A percentile compares a stretch with the other conserved stretches of the same genome.
These are phyloP conservation scores for Cryptus viduatorius DNA, from an alignment of 2,888 invertebrate genomes.

Conservation along the genomic window DNA sequence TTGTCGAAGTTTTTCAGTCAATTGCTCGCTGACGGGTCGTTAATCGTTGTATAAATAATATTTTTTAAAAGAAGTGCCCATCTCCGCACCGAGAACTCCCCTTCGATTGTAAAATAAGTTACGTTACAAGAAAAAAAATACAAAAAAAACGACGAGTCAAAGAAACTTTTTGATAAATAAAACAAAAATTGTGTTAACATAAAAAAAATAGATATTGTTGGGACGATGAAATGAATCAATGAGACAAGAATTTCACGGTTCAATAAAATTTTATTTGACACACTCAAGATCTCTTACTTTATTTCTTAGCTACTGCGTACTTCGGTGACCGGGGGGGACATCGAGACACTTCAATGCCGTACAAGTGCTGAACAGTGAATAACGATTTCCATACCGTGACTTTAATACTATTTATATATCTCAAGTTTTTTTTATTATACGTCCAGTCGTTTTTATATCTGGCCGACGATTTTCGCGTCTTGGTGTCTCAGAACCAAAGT, in stretches of 20 bases:
- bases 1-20: neutral
- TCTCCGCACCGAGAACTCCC: neutral
- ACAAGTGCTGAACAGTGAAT: constrained; percentile 63
- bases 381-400: constrained; percentile 50
- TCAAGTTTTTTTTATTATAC: constrained; percentile 47
- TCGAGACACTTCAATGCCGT: constrained; percentile 57
- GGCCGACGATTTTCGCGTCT: constrained; percentile 40
- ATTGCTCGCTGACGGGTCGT: constrained; percentile 2
- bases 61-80: neutral
- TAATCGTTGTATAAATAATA: constrained; percentile 20
- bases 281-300: constrained; percentile 58
- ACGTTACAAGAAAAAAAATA: neutral
- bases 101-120: constrained; percentile 1
- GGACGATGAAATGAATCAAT: constrained; percentile 19
- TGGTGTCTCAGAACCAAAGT: constrained; percentile 32
- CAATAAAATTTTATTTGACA: constrained; percentile 68
- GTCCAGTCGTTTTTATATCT: constrained; percentile 51
- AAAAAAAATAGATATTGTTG: neutral
- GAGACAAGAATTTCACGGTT: constrained; percentile 52
- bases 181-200: neutral
- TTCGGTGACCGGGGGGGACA: constrained; percentile 53
- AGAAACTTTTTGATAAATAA: neutral
- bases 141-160: neutral
- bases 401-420: constrained; percentile 55
- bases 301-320: constrained; percentile 55